phyloP scores from a whole-genome alignment of 1,140 invertebrate genomes.

The Rhyacophila brunnea region DNA sequence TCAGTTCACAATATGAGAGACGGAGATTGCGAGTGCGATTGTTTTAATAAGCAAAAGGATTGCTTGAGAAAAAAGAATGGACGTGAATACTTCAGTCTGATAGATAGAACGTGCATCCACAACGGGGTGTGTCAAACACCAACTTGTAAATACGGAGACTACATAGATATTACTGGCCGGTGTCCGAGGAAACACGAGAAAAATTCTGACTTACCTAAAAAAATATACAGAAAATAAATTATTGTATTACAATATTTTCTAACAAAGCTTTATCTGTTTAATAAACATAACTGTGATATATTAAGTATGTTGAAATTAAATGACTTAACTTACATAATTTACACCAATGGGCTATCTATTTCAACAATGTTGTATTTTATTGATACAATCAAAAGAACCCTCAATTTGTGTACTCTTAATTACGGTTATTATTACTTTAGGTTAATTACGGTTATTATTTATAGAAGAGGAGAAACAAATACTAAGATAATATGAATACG shows the following conservation, averaged over 20 bases:
- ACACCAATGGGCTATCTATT: not conserved
- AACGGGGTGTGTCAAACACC: constrained; percentile 63
- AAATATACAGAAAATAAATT: constrained; percentile 9
- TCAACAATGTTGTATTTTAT: too few relatives aligned
- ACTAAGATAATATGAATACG: too few relatives aligned
- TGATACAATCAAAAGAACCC: too few relatives aligned
- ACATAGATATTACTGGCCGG: constrained; percentile 59
- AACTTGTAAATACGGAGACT: constrained; percentile 68
- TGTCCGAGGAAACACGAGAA: constrained; percentile 56
- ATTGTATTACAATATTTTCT: too few relatives aligned
- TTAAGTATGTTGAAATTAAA: constrained; percentile 6
- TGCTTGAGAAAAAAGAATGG: constrained; percentile 68
- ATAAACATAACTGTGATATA: constrained; percentile 27
- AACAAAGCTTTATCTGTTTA: not conserved
- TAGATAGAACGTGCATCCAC: constrained; percentile 69
- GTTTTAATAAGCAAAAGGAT: constrained; percentile 62
- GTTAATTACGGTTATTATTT: too few relatives aligned
- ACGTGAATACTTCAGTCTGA: constrained; percentile 65
- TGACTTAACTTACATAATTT: not conserved
- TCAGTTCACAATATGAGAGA: constrained; percentile 56
- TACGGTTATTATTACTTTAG: too few relatives aligned
- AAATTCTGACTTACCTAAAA: constrained; percentile 13
- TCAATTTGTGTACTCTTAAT: too few relatives aligned
- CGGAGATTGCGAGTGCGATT: constrained; percentile 67
- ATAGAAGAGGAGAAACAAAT: too few relatives aligned